phyloP scores from a whole-genome alignment of 2,113 vertebrate genomes.

The Thunnus maccoyii region DNA sequence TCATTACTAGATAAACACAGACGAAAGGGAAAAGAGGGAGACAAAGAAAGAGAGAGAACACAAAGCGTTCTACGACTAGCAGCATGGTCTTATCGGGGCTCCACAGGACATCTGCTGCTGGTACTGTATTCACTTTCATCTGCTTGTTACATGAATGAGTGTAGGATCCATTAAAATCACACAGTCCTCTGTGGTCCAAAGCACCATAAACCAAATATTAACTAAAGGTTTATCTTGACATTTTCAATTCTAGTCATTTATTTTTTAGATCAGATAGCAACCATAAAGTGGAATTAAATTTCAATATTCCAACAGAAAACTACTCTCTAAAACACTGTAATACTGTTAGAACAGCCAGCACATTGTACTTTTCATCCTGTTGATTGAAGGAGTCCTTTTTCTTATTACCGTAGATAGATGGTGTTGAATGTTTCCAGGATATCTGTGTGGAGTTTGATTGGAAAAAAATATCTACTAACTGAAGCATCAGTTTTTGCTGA shows the following conservation, averaged over 20 bases:
- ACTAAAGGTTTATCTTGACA: conserved; percentile 7
- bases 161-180: conserved; percentile 21
- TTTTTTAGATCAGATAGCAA: conserved; percentile 9
- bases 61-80: conserved; percentile 18
- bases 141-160: conserved; percentile 12
- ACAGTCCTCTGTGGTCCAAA: conserved; percentile 1
- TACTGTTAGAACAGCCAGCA: background rate
- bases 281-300: background rate
- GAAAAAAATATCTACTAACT: background rate
- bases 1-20: conserved; percentile 53
- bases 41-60: conserved; percentile 38
- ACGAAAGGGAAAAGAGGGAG: conserved; percentile 1
- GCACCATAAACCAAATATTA: conserved; percentile 9
- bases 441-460: conserved; percentile 6
- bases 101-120: conserved; percentile 62
- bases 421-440: conserved; percentile 7
- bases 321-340: background rate
- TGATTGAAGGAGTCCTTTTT: conserved; percentile 16
- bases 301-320: background rate
- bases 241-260: background rate
- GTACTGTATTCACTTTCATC: conserved; percentile 34
- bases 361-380: background rate
- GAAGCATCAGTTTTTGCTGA: conserved; percentile 35
- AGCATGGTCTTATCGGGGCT: conserved; percentile 56
- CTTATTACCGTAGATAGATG: background rate